Evolutionary conservation across 2,797 vertebrate species (phyloP), one percentile per base, ranked within the genome.

Genomic region (Apogon hyalosoma): DNA sequence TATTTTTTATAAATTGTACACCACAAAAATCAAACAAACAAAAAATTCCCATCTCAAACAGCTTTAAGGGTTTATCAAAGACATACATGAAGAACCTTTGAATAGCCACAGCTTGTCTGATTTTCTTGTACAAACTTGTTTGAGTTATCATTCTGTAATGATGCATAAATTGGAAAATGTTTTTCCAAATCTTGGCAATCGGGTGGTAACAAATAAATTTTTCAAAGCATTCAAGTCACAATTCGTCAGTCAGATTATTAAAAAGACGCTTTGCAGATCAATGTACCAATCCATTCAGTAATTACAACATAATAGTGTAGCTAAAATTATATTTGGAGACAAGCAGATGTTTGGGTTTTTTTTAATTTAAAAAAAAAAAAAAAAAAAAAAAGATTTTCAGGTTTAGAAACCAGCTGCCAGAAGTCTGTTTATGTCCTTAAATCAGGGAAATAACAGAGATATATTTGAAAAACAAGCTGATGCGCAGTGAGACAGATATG

Each of bases 51-150:
- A 36, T 31, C n/a, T 51, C n/a, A 57, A 56, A 54, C 40, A 15
- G 16, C 28, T 11, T 45, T 4, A 42, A 57, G 53, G 55, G 50
- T 42, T 59, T 66, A 42, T 77, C 53, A 50, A 70, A 68, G 42
- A 36, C 13, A 46, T 11, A 11, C 54, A 46, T 59, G 18, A 19
- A 19, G 13, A 68, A 46, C 24, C 52, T 67, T 74, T 67, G 50
- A 66, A 15, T 38, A 16, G 43, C 46, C 41, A 7, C 46, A 59
- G 56, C 21, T 36, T 55, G 65, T 80, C 65, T 48, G 53, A 73
- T 66, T 49, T 47, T 11, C 12, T 47, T 15, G 40, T 24, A 41
- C 0, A 47, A 51, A n/a, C 57, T 8, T 41, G 42, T 58, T 58
- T 58, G 42, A 58, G 42, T 33, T 43, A 46, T n/a, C 10, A n/a